phyloP scores from a whole-genome alignment of 2,113 vertebrate genomes.

The Aegithalos caudatus region DNA sequence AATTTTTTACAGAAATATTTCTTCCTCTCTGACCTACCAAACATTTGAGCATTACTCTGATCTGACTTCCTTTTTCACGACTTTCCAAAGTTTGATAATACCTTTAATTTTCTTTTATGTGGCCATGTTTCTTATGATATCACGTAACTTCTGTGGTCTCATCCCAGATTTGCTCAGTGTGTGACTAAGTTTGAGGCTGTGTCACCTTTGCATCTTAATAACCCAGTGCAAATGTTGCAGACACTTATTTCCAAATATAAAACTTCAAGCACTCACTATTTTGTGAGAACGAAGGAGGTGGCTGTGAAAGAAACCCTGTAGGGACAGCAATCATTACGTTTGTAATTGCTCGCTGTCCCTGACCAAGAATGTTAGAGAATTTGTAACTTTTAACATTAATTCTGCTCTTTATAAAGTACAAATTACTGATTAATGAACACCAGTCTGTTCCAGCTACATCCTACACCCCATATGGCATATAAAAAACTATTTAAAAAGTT shows the following conservation, averaged over 20 bases:
- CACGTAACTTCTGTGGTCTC: background rate
- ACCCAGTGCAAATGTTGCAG: background rate
- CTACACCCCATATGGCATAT: constrained; percentile 19
- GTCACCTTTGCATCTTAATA: background rate
- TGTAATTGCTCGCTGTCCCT: background rate
- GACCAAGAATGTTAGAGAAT: background rate
- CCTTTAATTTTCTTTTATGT: background rate
- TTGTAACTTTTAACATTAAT: constrained; percentile 11
- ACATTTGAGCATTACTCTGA: background rate
- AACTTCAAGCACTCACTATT: background rate
- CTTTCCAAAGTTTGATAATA: background rate
- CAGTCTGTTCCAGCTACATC: constrained; percentile 34
- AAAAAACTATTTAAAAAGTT: background rate
- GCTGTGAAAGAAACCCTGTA: background rate
- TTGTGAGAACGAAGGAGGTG: fast-evolving
- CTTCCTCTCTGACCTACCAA: background rate
- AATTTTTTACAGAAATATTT: background rate
- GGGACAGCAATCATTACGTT: background rate
- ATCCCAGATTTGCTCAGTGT: background rate
- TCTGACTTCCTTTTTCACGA: background rate
- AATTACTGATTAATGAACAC: constrained; percentile 46
- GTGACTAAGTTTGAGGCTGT: background rate
- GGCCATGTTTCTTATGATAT: background rate
- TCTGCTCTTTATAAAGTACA: background rate
- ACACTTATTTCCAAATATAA: background rate